phyloP scores from a whole-genome alignment of 2,113 vertebrate genomes.

The Sakesphorus luctuosus region DNA sequence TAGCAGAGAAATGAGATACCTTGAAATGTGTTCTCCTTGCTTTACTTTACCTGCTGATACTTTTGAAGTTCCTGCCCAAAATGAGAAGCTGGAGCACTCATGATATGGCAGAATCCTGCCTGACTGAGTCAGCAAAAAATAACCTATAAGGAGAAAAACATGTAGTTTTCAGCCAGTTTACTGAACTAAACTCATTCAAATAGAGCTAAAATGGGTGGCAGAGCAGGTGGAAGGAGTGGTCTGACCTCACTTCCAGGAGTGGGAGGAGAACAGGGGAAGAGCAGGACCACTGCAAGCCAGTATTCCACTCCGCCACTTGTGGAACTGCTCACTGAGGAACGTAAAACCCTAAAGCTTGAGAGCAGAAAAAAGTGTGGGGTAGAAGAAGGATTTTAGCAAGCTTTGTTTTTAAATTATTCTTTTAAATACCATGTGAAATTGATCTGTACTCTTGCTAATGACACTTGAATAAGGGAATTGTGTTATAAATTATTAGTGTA shows the following conservation, averaged over 20 bases:
- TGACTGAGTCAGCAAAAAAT: not conserved
- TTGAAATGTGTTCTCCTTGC: not conserved
- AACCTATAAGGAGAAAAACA: not conserved
- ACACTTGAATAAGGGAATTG: not conserved
- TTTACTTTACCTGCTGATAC: not conserved
- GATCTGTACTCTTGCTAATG: not conserved
- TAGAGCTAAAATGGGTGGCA: not conserved
- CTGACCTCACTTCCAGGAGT: not conserved
- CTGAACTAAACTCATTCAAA: not conserved
- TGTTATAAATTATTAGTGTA: not conserved
- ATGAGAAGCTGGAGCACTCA: not conserved
- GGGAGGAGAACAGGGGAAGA: not conserved
- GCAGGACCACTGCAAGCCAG: not conserved
- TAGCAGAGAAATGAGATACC: not conserved
- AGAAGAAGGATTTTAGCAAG: not conserved
- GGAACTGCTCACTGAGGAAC: not conserved
- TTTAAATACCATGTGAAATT: not conserved
- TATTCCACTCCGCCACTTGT: not conserved
- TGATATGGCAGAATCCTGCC: not conserved
- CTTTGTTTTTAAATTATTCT: not conserved
- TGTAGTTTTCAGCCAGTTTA: not conserved
- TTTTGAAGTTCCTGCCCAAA: not conserved
- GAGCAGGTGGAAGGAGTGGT: not conserved
- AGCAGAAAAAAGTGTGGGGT: not conserved
- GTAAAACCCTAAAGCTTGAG: not conserved